A percentile compares a stretch with the other conserved stretches of the same genome.
Conservation (phyloP, 2,113 vertebrate species). For the Anarrhichthys ocellatus region DNA sequence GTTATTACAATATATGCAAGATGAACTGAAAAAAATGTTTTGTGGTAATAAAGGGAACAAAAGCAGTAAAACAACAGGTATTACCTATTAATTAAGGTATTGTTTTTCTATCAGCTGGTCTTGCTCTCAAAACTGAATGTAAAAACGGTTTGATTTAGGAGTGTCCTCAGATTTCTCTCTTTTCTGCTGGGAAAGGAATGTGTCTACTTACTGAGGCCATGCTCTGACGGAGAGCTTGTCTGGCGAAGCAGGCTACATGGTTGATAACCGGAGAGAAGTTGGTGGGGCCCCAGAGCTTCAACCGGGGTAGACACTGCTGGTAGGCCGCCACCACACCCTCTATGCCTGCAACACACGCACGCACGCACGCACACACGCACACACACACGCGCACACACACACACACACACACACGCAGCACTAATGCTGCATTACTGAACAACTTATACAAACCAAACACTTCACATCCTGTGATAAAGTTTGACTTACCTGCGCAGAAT, state of each 20-base stretch:
- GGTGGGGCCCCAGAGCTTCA: constrained; percentile 92
- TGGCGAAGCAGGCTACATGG: constrained; percentile 88
- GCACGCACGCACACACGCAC: not conserved
- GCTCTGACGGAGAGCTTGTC: constrained; percentile 86
- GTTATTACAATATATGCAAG: not conserved
- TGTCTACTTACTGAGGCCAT: constrained; percentile 88
- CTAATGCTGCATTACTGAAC: not conserved
- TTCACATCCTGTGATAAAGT: not conserved
- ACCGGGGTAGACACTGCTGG: constrained; percentile 88
- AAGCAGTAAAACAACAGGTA: not conserved
- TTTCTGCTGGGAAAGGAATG: not conserved
- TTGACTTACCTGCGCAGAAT: constrained; percentile 89
- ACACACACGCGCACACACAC: not conserved
- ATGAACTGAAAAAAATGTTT: not conserved
- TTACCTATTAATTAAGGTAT: not conserved
- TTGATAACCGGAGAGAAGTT: constrained; percentile 95
- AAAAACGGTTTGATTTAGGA: not conserved
- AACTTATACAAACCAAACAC: not conserved
- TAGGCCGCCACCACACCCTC: constrained; percentile 91
- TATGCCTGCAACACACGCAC: constrained; percentile 81
- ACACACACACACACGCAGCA: not conserved
- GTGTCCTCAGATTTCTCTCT: not conserved
- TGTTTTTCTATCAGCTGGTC: not conserved
- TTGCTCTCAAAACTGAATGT: not conserved
- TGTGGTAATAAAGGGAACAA: not conserved